Conservation (phyloP, 2,888 invertebrate species). For the Cheiracanthium punctorium region DNA sequence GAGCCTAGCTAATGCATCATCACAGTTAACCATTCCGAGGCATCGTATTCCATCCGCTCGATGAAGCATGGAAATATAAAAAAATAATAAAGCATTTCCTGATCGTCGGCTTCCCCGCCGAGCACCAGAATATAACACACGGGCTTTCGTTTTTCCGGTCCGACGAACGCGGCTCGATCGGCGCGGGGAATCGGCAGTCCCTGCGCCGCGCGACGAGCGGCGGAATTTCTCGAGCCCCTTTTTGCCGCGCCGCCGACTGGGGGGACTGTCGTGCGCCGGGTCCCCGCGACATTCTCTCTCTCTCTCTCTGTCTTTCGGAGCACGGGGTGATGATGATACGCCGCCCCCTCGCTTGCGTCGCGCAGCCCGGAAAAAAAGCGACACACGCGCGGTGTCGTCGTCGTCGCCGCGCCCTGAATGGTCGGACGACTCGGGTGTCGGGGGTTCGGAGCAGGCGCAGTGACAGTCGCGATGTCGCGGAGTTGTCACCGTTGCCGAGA, state of each 20-base stretch:
- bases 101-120: not conserved
- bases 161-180: not conserved
- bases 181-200: not conserved
- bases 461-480: constrained; percentile 52
- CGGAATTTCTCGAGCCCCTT: not conserved
- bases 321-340: not conserved
- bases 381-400: not conserved
- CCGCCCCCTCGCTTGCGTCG: constrained; percentile 1
- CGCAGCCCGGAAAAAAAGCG: not conserved
- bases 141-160: not conserved
- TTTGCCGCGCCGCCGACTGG: not conserved
- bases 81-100: not conserved
- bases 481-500: not conserved
- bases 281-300: not conserved
- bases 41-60: not conserved
- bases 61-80: not conserved
- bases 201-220: constrained; percentile 8
- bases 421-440: not conserved
- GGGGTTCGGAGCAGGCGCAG: constrained; percentile 23
- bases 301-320: no score
- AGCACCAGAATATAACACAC: not conserved
- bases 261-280: not conserved
- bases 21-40: not conserved
- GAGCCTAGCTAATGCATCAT: not conserved
- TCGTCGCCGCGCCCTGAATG: not conserved